phyloP scores from a whole-genome alignment of 2,888 invertebrate species.

The Smittia sp. region DNA sequence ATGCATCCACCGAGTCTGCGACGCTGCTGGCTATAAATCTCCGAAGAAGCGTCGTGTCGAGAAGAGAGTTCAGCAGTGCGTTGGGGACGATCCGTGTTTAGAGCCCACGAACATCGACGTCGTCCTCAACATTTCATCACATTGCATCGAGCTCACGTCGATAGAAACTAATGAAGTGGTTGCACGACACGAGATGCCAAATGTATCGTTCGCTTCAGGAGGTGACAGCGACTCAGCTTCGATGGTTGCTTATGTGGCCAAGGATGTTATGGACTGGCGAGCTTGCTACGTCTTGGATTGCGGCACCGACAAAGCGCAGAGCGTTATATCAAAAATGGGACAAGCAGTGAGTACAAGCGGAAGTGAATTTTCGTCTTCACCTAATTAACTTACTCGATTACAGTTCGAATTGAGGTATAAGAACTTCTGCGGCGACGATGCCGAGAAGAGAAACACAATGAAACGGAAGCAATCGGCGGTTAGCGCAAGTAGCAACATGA shows the following conservation, averaged over 20 bases:
- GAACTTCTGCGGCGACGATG: conserved; percentile 59
- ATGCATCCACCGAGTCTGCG: conserved; percentile 93
- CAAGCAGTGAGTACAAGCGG: conserved; percentile 63
- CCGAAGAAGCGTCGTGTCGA: conserved; percentile 82
- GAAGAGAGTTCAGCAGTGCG: conserved; percentile 69
- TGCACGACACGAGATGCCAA: conserved; percentile 94
- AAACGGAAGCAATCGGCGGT: background rate
- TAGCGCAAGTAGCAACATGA: background rate
- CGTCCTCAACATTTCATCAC: conserved; percentile 87
- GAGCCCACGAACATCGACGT: conserved; percentile 89
- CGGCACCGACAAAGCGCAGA: conserved; percentile 87
- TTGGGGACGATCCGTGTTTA: conserved; percentile 69
- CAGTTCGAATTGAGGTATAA: conserved; percentile 91
- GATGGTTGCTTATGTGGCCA: conserved; percentile 97
- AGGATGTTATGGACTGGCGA: conserved; percentile 82
- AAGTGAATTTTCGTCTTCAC: background rate
- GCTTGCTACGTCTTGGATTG: conserved; percentile 97
- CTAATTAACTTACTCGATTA: too few species aligned
- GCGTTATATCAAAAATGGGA: conserved; percentile 95
- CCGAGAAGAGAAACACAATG: background rate
- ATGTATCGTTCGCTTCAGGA: conserved; percentile 63
- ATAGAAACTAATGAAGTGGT: conserved; percentile 79
- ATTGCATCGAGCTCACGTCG: conserved; percentile 77
- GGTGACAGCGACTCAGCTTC: conserved; percentile 74
- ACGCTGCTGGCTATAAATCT: conserved; percentile 87